Base-by-base conservation (phyloP, 2,888 invertebrate species). In the Brenthis daphne region DNA sequence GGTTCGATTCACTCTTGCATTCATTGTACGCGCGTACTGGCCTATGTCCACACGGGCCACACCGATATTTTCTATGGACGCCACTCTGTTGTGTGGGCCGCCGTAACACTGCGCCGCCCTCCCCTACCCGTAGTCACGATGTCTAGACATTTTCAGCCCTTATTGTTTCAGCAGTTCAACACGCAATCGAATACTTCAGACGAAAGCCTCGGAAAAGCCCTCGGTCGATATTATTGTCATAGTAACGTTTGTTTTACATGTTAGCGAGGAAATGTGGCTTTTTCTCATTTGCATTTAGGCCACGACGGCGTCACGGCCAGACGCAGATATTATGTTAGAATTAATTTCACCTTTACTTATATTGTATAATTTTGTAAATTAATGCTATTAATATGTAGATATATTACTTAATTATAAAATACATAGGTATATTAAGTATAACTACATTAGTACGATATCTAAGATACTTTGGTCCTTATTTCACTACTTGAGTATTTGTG, bases 191-290 rank as follows among this genome's bases (percentile, higher is more conserved):
- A 80, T 82, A 81, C 84, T 89, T 89, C 88, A 89, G 87, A 84
- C 84, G 82, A 89, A 88, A 88, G 87, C 86, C 87, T 90, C 87
- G 88, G 90, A 87, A 92, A 92, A 89, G 88, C 88, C 90, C 85
- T 83, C 85, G 90, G 83, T 92, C 92, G 92, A 92, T 92, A 92
- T 77, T 60, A 88, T 92, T 82, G 85, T 80, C 87, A 91, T 92
- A 85, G 88, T 73, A 85, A 92, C 90, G 88, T 85, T 85, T 89
- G 91, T 89, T 92, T 91, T 85, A 89, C 84, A 87, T 88, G 87
- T 79, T 82, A 77, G 79, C 74, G 79, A 85, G 83, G 83, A 86
- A 80, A 83, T 82, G 80, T 77, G 82, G 82, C 78, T 86, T 86
- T 87, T 87, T 85, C 82, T 85, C 77, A 89, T 91, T 91, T 89